Evolutionary conservation across 2,888 invertebrate species (phyloP).

Genomic region (Drosophila pseudotalamancana): DNA sequence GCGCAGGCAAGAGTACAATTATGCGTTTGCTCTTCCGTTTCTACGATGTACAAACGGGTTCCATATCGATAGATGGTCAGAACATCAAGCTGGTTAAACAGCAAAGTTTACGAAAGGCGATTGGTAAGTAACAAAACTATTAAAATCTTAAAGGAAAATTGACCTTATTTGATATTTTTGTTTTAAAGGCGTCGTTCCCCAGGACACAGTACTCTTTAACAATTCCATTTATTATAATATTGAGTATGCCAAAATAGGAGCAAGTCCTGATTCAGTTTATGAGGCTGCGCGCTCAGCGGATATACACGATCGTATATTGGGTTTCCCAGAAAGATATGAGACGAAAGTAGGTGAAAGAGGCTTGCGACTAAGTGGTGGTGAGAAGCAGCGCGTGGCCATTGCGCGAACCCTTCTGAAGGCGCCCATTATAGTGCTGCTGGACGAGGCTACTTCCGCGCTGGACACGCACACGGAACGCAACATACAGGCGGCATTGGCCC

Average conservation of each 20-base stretch:
- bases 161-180: background rate
- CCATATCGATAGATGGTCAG: constrained; percentile 94
- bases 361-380: constrained; percentile 97
- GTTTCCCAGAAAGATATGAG: constrained; percentile 96
- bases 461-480: constrained; percentile 98
- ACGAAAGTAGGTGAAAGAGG: constrained; percentile 98
- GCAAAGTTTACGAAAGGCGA: constrained; percentile 91
- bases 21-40: constrained; percentile 97
- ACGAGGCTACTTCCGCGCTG: constrained; percentile 97
- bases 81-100: constrained; percentile 94
- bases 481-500: constrained; percentile 93
- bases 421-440: constrained; percentile 94
- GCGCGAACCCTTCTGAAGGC: constrained; percentile 97
- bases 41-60: constrained; percentile 96
- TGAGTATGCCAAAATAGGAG: constrained; percentile 93
- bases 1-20: constrained; percentile 98
- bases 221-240: constrained; percentile 97
- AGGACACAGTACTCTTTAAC: constrained; percentile 98
- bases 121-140: constrained; percentile 82
- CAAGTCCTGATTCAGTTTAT: constrained; percentile 92
- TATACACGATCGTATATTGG: constrained; percentile 95
- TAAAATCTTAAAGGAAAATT: background rate
- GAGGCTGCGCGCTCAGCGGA: constrained; percentile 96
- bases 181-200: constrained; percentile 93
- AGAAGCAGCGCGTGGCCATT: constrained; percentile 98